Evolutionary conservation across 2,113 vertebrate species (phyloP).

Genomic region (Pristiophorus japonicus): DNA sequence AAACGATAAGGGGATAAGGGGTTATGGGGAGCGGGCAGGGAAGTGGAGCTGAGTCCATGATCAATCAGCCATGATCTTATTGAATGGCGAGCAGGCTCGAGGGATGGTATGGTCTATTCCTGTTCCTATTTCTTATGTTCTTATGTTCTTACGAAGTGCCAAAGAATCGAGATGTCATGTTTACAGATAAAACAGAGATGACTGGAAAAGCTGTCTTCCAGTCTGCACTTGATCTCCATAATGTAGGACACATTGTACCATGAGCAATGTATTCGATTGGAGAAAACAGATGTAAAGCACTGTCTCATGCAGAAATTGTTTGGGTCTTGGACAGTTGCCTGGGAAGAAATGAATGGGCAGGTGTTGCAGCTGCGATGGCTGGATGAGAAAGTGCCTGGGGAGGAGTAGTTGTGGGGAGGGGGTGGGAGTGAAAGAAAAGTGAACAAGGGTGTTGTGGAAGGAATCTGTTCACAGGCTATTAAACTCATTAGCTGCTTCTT

Average conservation of each 20-base stretch:
- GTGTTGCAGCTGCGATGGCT: background rate
- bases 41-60: no score
- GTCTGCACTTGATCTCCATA: background rate
- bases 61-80: no score
- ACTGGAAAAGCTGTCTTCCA: background rate
- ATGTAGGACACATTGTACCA: background rate
- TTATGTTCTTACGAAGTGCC: no score
- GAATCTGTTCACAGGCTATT: constrained; percentile 20
- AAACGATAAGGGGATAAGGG: no score
- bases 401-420: background rate
- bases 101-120: no score
- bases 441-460: background rate
- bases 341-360: background rate
- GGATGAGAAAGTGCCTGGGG: background rate
- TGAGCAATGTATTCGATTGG: background rate
- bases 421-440: background rate
- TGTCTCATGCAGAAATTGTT: background rate
- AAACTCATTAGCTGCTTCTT: background rate
- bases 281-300: background rate
- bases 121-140: no score
- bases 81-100: no score
- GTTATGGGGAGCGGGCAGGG: no score
- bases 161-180: background rate
- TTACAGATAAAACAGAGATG: background rate
- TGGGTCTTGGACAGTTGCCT: background rate